These are phyloP conservation scores for Motacilla tschutschensis DNA, from an alignment of 2,113 vertebrate genomes.

Conservation along the genomic window DNA sequence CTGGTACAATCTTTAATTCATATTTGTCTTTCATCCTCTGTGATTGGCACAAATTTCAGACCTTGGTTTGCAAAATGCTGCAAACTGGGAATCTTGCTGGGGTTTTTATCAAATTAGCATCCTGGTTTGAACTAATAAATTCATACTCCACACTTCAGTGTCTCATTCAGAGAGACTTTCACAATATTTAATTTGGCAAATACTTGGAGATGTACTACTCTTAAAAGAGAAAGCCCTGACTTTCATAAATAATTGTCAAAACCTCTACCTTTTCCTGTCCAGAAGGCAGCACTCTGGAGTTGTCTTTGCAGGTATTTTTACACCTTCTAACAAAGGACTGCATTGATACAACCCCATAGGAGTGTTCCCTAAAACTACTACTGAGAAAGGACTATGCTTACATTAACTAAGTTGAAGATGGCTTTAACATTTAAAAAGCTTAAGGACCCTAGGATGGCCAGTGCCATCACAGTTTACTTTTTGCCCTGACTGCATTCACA, in stretches of 20 bases:
- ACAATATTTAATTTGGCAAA: not conserved
- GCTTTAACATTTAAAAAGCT: not conserved
- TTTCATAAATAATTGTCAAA: not conserved
- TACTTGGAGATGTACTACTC: not conserved
- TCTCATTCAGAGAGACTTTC: not conserved
- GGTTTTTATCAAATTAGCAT: not conserved
- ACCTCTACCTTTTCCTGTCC: not conserved
- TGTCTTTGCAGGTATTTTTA: not conserved
- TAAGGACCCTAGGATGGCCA: not conserved
- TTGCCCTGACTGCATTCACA: not conserved
- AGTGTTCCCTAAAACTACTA: not conserved
- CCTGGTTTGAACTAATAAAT: not conserved
- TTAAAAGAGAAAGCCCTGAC: not conserved
- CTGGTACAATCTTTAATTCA: not conserved
- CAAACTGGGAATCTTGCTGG: not conserved
- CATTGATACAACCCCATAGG: not conserved
- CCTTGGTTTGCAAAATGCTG: not conserved
- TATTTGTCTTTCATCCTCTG: not conserved
- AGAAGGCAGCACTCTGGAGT: not conserved
- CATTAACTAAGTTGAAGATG: not conserved
- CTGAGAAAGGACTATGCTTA: not conserved
- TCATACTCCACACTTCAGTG: not conserved
- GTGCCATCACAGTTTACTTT: not conserved
- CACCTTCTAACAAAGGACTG: not conserved
- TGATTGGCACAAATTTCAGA: not conserved